Evolutionary conservation across 1,140 invertebrate species (phyloP), one percentile per base, ranked within the genome.

Genomic region (Drosophila watanabei): DNA sequence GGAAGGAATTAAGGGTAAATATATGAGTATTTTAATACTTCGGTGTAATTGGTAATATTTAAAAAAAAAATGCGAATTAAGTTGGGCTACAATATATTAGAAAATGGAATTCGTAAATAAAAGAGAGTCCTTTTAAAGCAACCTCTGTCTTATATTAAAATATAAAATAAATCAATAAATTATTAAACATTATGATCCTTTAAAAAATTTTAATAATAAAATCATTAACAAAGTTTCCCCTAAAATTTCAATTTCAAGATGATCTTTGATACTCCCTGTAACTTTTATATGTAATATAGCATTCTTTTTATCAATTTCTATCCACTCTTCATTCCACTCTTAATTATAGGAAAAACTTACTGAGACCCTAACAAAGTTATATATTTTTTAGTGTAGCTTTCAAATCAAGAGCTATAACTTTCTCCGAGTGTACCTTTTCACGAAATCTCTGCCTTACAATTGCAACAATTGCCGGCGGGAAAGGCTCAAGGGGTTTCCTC

Each of bases 401-500:
- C 11, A 16, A 14, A 0, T 20, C 9, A 7, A 20, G 14, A 35
- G 8, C 13, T 6, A 24, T 11, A 28, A 0, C 4, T 69, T 68
- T 69, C 24, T 45, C 6, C 1, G 0, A 46, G 68, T 79, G 78
- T 66, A 41, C 37, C 16, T 75, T 79, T 79, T 79, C 76, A 79
- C 45, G 32, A 79, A 79, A 61, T 56, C 28, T 61, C 72, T 66
- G 54, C 61, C 56, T 64, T 46, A 57, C 48, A 80, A 65, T 75
- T 66, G 69, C 63, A 70, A 84, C 81, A 83, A 83, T 71, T 56
- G 64, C 52, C 43, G 58, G 18, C 37, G 39, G 52, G 71, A 54
- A 60, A 70, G 61, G 71, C 80, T 69, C 66, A 54, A 79, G 75
- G 75, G 77, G 80, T 77, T 73, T 69, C 61, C 58, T 45, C 45